Base-by-base conservation (phyloP, 2,888 invertebrate species). In the Apodemia zela region DNA sequence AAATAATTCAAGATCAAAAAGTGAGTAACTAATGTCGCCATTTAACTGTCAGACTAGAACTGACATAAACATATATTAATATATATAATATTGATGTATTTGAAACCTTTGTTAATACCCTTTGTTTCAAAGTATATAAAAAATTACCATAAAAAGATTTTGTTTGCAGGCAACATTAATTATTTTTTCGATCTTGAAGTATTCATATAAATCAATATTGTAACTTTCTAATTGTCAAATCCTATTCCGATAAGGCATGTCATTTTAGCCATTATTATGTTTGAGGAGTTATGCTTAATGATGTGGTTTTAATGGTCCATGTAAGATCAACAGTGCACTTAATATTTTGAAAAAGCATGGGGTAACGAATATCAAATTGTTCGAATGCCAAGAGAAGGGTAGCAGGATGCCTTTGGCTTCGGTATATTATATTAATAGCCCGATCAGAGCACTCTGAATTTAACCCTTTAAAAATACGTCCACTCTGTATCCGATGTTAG, bases 401-500 rank as follows among this genome's bases (percentile, higher is more conserved):
- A 70, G 82, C 80, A 51, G 86, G 87, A 79, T 89, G 92, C 92
- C 92, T 92, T 91, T 81, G 92, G 92, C 91, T 89, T 87, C 82
- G 82, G 79, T 84, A 77, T 75, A 76, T 25, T 25, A 29, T 25
- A n/a, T 17, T 47, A 47, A 47, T 8, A 57, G 57, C 57, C 29
- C 29, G 13, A 38, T n/a, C 38, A 45, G 25, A 63, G 38, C 57
- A 51, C 21, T 61, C 49, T 10, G 33, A 42, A 29, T 57, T 57
- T 57, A 13, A 57, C 21, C 21, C 5, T 57, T 25, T 29, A n/a
- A 8, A 54, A 0, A 15, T 57, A 62, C 67, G 69, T 65, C 65
- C 68, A 67, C 71, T 72, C 70, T 67, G 65, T 65, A 65, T 66
- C 68, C 71, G 69, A 66, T 71, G 71, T 74, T 75, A 74, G 75